A percentile compares a stretch with the other conserved stretches of the same genome.
Conservation (phyloP, 2,888 invertebrate genomes). For the Trichopoda pennipes region DNA sequence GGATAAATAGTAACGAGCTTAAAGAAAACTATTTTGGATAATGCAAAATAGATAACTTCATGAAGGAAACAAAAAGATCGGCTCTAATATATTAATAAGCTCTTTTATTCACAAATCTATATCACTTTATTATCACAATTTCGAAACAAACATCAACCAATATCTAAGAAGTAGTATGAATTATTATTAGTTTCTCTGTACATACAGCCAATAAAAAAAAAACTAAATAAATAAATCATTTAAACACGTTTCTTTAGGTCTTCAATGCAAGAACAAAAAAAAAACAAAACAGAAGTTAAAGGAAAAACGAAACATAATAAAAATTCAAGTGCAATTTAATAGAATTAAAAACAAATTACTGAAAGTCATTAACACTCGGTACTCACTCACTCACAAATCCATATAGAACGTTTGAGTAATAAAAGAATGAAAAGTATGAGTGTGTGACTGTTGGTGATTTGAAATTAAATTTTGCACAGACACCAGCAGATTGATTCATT, state of each 20-base stretch:
- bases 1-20: too few relatives aligned
- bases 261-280: constrained; percentile 28
- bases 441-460: too few relatives aligned
- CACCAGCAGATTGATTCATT: constrained; percentile 24
- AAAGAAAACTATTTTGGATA: too few relatives aligned
- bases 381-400: neutral
- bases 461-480: constrained; percentile 14
- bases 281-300: neutral
- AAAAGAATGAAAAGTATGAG: neutral
- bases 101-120: too few relatives aligned
- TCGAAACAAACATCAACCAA: too few relatives aligned
- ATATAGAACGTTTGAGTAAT: constrained; percentile 14
- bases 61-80: too few relatives aligned
- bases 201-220: neutral
- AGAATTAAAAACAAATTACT: constrained; percentile 45
- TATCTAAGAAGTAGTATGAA: too few relatives aligned
- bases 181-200: too few relatives aligned
- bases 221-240: neutral
- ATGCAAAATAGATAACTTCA: too few relatives aligned
- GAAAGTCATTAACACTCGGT: constrained; percentile 30
- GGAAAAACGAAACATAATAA: neutral
- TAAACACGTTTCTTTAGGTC: constrained; percentile 14
- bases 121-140: too few relatives aligned
- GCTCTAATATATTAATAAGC: too few relatives aligned
- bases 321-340: constrained; percentile 18